These are phyloP conservation scores for Habrosyne pyritoides DNA, from an alignment of 2,888 invertebrate genomes.

Conservation along the genomic window DNA sequence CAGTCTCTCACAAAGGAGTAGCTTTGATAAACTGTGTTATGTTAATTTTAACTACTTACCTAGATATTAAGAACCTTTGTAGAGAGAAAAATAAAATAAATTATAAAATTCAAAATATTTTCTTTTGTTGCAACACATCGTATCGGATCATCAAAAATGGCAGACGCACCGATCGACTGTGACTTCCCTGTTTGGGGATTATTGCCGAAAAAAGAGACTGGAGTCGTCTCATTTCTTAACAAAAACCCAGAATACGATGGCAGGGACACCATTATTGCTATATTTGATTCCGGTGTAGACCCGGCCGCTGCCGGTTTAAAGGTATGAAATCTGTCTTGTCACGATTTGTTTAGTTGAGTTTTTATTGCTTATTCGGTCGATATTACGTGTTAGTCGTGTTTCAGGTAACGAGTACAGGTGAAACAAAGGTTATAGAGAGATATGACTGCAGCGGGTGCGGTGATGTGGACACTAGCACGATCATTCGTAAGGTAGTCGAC, in stretches of 20 bases:
- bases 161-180: constrained; percentile 82
- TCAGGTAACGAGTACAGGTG: constrained; percentile 94
- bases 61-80: too few species aligned
- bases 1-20: too few species aligned
- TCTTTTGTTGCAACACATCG: constrained; percentile 42
- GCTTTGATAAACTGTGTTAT: too few species aligned
- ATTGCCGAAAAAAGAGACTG: constrained; percentile 97
- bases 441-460: constrained; percentile 98
- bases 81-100: too few species aligned
- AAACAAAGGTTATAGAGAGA: constrained; percentile 96
- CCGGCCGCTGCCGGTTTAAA: constrained; percentile 97
- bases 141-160: constrained; percentile 80
- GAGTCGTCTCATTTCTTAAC: constrained; percentile 92
- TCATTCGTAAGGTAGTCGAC: constrained; percentile 80
- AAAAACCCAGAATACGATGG: constrained; percentile 97
- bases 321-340: constrained; percentile 85
- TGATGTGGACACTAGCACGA: constrained; percentile 95
- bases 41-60: too few species aligned
- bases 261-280: constrained; percentile 94
- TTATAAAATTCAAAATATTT: constrained; percentile 16
- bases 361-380: constrained; percentile 39
- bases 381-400: constrained; percentile 34
- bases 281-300: constrained; percentile 99
- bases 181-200: constrained; percentile 93
- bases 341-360: constrained; percentile 63